A percentile compares a stretch with the other conserved stretches of the same genome.
Conservation (phyloP, 2,888 invertebrate genomes). For the Slavum lentiscoides region DNA sequence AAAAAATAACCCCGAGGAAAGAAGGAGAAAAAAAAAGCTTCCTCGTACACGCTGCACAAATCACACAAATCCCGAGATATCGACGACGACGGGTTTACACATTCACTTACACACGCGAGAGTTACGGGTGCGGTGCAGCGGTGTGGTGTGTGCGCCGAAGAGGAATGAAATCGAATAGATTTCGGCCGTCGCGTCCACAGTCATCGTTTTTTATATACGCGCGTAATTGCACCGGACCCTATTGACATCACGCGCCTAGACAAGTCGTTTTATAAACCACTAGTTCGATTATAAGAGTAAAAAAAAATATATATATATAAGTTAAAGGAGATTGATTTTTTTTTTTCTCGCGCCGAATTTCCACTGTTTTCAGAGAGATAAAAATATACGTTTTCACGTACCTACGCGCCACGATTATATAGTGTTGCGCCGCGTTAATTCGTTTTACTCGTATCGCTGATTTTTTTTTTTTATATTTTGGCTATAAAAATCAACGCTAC, state of each 20-base stretch:
- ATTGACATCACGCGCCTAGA: slow-evolving; percentile 6
- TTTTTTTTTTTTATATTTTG: too few species aligned
- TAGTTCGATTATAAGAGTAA: slow-evolving; percentile 23
- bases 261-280: slow-evolving; percentile 29
- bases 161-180: slow-evolving; percentile 40
- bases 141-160: slow-evolving; percentile 19
- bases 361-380: too few species aligned
- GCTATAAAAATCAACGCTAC: too few species aligned
- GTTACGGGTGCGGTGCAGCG: not conserved
- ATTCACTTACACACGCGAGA: slow-evolving; percentile 17
- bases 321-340: too few species aligned
- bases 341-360: too few species aligned
- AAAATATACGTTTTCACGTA: too few species aligned
- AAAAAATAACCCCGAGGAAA: not conserved
- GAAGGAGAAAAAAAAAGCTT: not conserved
- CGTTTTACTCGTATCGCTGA: too few species aligned
- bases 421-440: too few species aligned
- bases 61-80: slow-evolving; percentile 39
- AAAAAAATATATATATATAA: not conserved
- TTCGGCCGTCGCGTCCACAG: not conserved
- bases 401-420: too few species aligned
- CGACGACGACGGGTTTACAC: slow-evolving; percentile 33
- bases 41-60: not conserved
- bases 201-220: not conserved
- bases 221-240: slow-evolving; percentile 2